Evolutionary conservation across 2,888 invertebrate genomes (phyloP), one percentile per base, ranked within the genome.

Genomic region (Heliconius hortense): DNA sequence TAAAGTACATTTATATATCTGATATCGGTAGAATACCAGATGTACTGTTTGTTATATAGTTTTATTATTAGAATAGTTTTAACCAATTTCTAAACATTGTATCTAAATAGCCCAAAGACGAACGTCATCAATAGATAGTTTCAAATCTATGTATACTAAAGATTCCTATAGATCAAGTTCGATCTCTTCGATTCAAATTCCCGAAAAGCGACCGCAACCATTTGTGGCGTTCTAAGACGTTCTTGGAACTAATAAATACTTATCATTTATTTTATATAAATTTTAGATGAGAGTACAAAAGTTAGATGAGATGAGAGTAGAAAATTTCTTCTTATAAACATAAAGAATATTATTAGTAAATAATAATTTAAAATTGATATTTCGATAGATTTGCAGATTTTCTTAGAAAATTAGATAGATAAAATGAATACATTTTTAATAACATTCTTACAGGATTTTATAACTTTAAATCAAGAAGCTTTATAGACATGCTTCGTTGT

Each of bases 131-230:
- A 66, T 66, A 26, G 24, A 66, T 66, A 66, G 66, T 66, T 66
- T 66, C 66, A 39, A 66, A 39, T 64, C 13, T 64, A 24, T 66
- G 8, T 66, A 18, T 66, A 43, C 39, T 39, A 43, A n/a, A 66
- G 66, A 48, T 48, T 69, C 56, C 53, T 53, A 53, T 39, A 60
- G 60, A 18, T 71, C 43, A 62, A 62, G 43, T 62, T 39, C 5
- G 24, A 35, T 71, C 59, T 62, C 68, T 59, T 71, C 35, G 35
- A 71, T 26, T 39, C 59, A 35, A 71, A 71, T 59, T 60, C 59
- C 60, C 35, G 68, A 69, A 39, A 60, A 60, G 39, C 71, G 71
- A 71, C 71, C 71, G 71, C 60, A 70, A 70, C n/a, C 21, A 60
- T 59, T 39, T 71, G 59, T 18, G 31, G 68, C 28, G 10, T 18